Percentiles rank a stretch among this genome's conserved stretches.
Conservation (phyloP, 2,888 invertebrate species). For the Leptinotarsa haldemani region DNA sequence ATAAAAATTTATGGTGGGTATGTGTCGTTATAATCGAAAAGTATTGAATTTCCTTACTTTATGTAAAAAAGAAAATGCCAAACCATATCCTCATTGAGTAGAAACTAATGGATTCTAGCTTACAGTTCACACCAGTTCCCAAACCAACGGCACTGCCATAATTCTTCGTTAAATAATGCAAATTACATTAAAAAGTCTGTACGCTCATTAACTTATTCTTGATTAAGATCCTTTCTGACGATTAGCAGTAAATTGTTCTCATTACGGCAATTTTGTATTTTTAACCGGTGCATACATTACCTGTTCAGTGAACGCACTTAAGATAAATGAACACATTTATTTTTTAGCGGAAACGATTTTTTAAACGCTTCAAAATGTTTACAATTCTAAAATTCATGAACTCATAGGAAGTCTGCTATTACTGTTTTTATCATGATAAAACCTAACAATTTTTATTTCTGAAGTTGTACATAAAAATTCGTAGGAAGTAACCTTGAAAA, state of each 20-base stretch:
- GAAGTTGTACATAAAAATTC: background rate
- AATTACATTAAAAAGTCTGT: constrained; percentile 60
- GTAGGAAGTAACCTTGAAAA: background rate
- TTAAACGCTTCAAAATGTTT: constrained; percentile 59
- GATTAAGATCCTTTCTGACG: constrained; percentile 66
- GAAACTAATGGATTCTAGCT: background rate
- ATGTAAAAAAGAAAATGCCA: no score
- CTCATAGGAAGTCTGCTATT: constrained; percentile 31
- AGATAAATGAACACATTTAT: constrained; percentile 60
- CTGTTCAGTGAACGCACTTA: constrained; percentile 65
- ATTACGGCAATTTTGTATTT: constrained; percentile 68
- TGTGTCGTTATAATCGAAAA: no score
- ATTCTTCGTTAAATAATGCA: constrained; percentile 54
- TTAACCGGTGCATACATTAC: constrained; percentile 67
- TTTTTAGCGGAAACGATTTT: constrained; percentile 64
- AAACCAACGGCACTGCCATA: constrained; percentile 25
- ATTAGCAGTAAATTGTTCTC: constrained; percentile 69
- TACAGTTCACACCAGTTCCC: constrained; percentile 2
- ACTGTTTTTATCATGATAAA: constrained; percentile 12
- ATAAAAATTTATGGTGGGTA: no score
- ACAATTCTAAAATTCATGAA: constrained; percentile 44
- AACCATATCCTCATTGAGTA: background rate
- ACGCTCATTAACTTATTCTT: constrained; percentile 66
- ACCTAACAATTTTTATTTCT: constrained; percentile 12
- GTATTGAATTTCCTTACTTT: no score